These are phyloP conservation scores for Agrochola litura DNA, from an alignment of 2,888 invertebrate species.

Conservation along the genomic window DNA sequence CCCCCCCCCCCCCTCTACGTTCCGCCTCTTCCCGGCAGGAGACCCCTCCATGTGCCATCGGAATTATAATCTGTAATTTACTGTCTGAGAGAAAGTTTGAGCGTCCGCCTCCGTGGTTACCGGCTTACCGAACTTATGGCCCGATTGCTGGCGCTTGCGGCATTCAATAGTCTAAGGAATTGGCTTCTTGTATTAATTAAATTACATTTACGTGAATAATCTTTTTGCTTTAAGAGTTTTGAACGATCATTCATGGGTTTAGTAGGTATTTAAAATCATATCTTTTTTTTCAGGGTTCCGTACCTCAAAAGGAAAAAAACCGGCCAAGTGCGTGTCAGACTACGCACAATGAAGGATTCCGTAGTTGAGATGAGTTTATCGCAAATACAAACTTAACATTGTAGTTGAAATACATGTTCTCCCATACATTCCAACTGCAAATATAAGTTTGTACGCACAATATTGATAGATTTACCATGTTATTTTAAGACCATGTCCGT, in stretches of 20 bases:
- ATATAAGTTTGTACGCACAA: too few relatives aligned
- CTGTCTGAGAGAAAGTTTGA: constrained; percentile 44
- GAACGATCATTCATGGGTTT: neutral
- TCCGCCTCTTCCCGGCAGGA: neutral
- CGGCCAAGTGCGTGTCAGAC: too few relatives aligned
- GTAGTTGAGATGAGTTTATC: too few relatives aligned
- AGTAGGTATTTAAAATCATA: neutral
- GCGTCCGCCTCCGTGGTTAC: constrained; percentile 41
- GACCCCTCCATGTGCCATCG: constrained; percentile 33
- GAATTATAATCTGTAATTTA: constrained; percentile 60
- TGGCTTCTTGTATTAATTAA: constrained; percentile 8
- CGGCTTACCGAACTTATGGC: constrained; percentile 35
- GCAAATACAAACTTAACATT: too few relatives aligned
- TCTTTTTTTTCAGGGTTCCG: neutral
- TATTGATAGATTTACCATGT: too few relatives aligned
- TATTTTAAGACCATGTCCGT: too few relatives aligned
- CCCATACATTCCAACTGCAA: too few relatives aligned
- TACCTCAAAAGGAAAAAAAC: too few relatives aligned
- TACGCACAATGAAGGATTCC: too few relatives aligned
- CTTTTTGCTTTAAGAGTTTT: constrained; percentile 3
- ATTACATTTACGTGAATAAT: constrained; percentile 26
- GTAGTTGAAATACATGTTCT: too few relatives aligned
- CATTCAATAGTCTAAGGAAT: constrained; percentile 29
- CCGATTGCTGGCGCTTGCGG: constrained; percentile 25
- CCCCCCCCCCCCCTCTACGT: neutral